A percentile compares a stretch with the other conserved stretches of the same genome.
Conservation (phyloP, 2,888 invertebrate species). For the Malthinus flaveolus region DNA sequence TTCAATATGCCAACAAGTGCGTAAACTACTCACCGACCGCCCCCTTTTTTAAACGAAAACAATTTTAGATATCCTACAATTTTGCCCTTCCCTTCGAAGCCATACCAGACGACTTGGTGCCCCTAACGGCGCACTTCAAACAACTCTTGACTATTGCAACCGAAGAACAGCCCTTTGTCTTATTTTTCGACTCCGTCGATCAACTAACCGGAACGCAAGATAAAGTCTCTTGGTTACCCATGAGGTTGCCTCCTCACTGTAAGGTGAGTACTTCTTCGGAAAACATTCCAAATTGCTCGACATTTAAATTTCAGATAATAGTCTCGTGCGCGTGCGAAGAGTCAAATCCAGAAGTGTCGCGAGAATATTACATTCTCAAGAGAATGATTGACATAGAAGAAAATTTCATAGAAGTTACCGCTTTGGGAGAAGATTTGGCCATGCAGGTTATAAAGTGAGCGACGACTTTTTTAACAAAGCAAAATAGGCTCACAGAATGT, state of each 20-base stretch:
- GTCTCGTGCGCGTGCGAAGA: slow-evolving; percentile 90
- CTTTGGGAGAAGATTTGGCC: slow-evolving; percentile 90
- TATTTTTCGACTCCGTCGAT: slow-evolving; percentile 96
- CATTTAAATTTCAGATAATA: slow-evolving; percentile 66
- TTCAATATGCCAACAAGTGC: slow-evolving; percentile 92
- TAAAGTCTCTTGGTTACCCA: slow-evolving; percentile 95
- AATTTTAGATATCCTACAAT: slow-evolving; percentile 82
- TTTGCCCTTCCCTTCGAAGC: slow-evolving; percentile 89
- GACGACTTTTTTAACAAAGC: neutral
- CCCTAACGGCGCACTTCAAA: slow-evolving; percentile 94
- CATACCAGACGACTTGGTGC: slow-evolving; percentile 95
- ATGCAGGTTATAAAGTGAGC: slow-evolving; percentile 84
- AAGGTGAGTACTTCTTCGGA: no score
- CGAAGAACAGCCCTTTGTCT: slow-evolving; percentile 79
- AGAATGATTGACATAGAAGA: slow-evolving; percentile 89
- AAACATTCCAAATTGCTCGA: no score
- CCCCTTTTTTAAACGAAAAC: neutral
- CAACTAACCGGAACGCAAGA: slow-evolving; percentile 93
- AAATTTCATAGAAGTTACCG: slow-evolving; percentile 86
- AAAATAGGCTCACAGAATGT: no score
- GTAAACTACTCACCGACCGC: slow-evolving; percentile 7
- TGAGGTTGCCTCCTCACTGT: slow-evolving; percentile 83
- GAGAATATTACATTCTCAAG: slow-evolving; percentile 82
- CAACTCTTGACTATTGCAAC: slow-evolving; percentile 84
- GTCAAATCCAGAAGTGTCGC: slow-evolving; percentile 81